Evolutionary conservation across 2,888 invertebrate genomes (phyloP), one percentile per base, ranked within the genome.

Genomic region (Oxyteleia sp.): DNA sequence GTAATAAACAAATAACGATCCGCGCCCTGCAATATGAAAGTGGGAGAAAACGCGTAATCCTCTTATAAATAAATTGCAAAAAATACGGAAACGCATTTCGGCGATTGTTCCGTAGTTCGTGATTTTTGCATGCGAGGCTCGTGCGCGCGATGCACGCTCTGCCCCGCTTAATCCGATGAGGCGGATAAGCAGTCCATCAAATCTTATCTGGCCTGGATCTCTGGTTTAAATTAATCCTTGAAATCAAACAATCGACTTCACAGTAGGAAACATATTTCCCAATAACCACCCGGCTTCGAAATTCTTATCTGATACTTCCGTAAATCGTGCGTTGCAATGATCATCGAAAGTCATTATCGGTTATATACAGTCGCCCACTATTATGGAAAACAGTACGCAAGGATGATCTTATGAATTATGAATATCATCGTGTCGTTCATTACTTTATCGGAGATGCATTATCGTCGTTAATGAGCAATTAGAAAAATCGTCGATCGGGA

Each of bases 221-320:
- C 45, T 35, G n/a, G 5, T 69, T 57, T 57, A 55, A 69, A 45
- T 69, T 69, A 69, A 69, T 69, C 55, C 55, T n/a, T 29, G n/a
- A 57, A 45, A 71, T 71, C 71, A 45, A 49, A 47, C 59, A 59
- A 49, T 38, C 16, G 15, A 23, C 26, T 57, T 41, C 32, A 15
- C 53, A 49, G 26, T 66, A 7, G n/a, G 29, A 51, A 66, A 49
- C 66, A 66, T 53, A 64, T 64, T 64, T 35, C 13, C 49, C 45
- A 32, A 63, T 32, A 63, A 45, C 18, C 29, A 5, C n/a, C 47
- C 45, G 13, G 23, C 7, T 47, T 55, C 10, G 8, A 41, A 16
- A 41, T 51, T 53, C 41, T 66, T 53, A 66, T 66, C 66, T 66
- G 66, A 64, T 64, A 35, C 49, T 41, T 53, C 35, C 16, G 68